These are phyloP conservation scores for Oopsacas minuta DNA, from an alignment of 37 sponge, comb jelly and placozoan genomes.

Conservation along the genomic window DNA sequence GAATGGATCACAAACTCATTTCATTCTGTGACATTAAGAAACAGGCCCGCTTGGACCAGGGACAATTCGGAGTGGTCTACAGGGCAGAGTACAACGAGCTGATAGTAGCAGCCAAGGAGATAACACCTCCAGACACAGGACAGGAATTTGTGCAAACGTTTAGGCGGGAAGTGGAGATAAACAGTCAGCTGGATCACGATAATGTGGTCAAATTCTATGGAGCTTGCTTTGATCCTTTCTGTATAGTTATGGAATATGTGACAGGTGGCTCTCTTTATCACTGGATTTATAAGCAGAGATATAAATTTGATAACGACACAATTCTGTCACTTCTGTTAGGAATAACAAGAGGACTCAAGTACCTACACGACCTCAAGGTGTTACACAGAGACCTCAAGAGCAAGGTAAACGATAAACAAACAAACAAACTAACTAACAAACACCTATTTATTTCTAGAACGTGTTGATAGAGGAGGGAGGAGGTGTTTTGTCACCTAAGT, in stretches of 20 bases:
- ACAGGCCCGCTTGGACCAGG: background rate
- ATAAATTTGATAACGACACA: background rate
- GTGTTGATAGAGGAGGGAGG: background rate
- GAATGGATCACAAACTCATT: background rate
- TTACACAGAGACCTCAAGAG: background rate
- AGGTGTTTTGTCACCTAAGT: background rate
- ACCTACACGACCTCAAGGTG: background rate
- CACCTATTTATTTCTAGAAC: background rate
- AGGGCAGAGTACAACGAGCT: background rate
- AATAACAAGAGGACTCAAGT: constrained; percentile 1
- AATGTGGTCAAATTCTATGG: constrained; percentile 8
- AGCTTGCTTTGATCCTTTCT: background rate
- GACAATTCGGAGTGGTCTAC: background rate
- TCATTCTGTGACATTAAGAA: background rate
- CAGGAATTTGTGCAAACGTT: background rate
- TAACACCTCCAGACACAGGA: background rate
- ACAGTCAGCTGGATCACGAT: background rate
- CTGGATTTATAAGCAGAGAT: background rate
- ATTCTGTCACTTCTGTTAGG: background rate
- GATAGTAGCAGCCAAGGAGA: background rate
- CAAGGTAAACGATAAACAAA: background rate
- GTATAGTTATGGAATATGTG: background rate
- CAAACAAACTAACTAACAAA: background rate
- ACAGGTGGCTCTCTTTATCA: background rate
- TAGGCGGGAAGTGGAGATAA: background rate